Evolutionary conservation across 92 coral and sea anemone species (phyloP).

Genomic region (Bergia sp.): DNA sequence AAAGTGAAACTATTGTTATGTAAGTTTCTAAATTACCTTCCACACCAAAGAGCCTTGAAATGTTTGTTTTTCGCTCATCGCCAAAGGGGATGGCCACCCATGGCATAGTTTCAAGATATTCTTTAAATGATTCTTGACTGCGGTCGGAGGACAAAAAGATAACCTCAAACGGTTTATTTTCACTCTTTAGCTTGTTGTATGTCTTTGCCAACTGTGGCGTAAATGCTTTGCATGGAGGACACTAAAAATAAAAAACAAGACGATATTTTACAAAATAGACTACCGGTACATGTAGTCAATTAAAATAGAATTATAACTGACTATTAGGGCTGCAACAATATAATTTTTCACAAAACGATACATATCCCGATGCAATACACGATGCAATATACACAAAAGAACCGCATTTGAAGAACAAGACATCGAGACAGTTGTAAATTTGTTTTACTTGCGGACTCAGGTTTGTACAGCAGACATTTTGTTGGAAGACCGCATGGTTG

Average conservation of each 20-base stretch:
- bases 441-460: no score
- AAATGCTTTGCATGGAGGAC: conserved; percentile 95
- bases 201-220: conserved; percentile 76
- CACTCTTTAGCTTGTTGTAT: conserved; percentile 60
- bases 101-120: conserved; percentile 86
- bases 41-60: conserved; percentile 77
- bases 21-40: conserved; percentile 63
- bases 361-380: no score
- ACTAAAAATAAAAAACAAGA: conserved; percentile 56
- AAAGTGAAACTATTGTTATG: background rate
- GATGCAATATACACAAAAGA: no score
- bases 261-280: background rate
- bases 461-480: no score
- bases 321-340: no score
- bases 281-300: no score
- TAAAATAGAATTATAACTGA: no score
- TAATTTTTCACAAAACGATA: no score
- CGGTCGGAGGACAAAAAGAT: conserved; percentile 91
- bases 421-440: no score
- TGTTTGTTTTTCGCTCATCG: conserved; percentile 43
- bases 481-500: no score
- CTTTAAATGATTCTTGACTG: conserved; percentile 64
- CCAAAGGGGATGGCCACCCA: conserved; percentile 83
- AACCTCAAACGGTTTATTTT: conserved; percentile 77
- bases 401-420: no score